Percentiles rank a stretch among this genome's conserved stretches.
These are phyloP conservation scores for Loriculus beryllinus DNA, from an alignment of 2,797 vertebrate genomes.

Conservation along the genomic window DNA sequence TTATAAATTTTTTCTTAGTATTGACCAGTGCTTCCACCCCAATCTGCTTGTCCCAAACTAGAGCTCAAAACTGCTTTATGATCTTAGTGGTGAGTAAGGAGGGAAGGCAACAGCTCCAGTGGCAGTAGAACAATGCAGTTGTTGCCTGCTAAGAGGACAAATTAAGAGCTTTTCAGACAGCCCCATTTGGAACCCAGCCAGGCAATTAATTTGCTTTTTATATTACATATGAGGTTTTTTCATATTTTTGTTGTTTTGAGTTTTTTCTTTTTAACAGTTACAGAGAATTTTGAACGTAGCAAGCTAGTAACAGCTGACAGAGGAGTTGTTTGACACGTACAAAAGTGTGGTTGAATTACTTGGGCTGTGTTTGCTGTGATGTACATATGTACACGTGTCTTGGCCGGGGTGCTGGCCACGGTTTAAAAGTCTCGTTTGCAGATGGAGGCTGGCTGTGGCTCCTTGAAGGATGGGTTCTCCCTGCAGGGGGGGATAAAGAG, in stretches of 20 bases:
- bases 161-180: not conserved
- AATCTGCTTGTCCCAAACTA: not conserved
- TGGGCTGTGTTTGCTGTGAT: not conserved
- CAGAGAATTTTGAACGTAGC: not conserved
- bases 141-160: not conserved
- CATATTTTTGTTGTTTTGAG: not conserved
- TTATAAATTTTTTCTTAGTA: not conserved
- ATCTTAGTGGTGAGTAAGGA: not conserved
- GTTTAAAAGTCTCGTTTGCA: not conserved
- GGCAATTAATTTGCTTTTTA: not conserved
- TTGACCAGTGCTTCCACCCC: not conserved
- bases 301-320: not conserved
- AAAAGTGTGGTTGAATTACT: not conserved
- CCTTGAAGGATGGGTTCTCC: not conserved
- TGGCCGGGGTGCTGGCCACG: not conserved
- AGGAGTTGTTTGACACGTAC: not conserved
- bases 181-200: not conserved
- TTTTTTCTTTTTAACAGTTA: not conserved
- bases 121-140: not conserved
- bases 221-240: fast-evolving
- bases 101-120: not conserved
- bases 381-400: fast-evolving
- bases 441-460: fast-evolving
- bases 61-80: not conserved
- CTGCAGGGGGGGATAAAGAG: constrained; percentile 48